A percentile compares a stretch with the other conserved stretches of the same genome.
Conservation (phyloP, 2,113 vertebrate species). For the Clinocottus analis region DNA sequence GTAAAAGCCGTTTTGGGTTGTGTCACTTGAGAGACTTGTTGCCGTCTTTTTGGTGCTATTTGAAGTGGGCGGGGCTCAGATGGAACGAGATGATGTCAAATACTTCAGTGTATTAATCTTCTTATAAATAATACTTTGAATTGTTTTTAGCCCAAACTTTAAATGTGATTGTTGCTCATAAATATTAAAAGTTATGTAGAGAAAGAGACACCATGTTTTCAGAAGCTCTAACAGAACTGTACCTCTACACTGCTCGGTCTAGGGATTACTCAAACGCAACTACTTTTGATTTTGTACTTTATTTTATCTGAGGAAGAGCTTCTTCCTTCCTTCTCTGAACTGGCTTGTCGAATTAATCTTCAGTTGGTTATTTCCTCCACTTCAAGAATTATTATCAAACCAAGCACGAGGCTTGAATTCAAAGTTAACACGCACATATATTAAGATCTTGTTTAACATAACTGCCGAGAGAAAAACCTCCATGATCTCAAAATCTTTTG, state of each 20-base stretch:
- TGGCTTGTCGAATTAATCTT: background rate
- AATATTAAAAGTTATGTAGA: no score
- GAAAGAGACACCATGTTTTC: no score
- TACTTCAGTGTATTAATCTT: background rate
- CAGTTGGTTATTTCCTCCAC: background rate
- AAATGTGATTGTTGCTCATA: background rate
- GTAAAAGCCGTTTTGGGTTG: background rate
- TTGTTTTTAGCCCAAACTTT: background rate
- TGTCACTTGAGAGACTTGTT: background rate
- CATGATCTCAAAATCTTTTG: background rate
- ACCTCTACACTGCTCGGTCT: no score
- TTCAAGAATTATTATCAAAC: background rate
- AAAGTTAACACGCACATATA: background rate
- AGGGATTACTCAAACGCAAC: background rate
- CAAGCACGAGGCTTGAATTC: background rate
- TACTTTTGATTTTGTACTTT: background rate
- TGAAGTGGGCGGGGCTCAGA: background rate
- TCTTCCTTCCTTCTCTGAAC: background rate
- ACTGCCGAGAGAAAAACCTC: background rate
- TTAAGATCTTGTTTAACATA: background rate
- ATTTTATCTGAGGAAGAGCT: background rate
- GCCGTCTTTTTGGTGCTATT: background rate
- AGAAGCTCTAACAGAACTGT: no score
- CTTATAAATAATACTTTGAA: background rate
- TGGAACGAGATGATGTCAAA: background rate